These are phyloP conservation scores for Laticauda laticaudata DNA, from an alignment of 2,113 vertebrate genomes.

Conservation along the genomic window DNA sequence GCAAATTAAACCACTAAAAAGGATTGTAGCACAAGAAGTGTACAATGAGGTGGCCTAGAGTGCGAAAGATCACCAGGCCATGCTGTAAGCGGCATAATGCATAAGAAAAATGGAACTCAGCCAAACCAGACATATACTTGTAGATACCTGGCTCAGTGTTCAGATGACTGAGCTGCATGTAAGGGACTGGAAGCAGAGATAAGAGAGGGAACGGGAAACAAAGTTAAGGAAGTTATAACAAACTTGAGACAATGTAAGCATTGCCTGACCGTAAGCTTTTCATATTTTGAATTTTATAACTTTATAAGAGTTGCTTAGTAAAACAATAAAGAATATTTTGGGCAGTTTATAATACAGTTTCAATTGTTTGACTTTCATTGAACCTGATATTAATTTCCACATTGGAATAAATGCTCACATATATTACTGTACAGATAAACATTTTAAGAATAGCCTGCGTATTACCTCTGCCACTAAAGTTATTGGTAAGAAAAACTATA, in stretches of 20 bases:
- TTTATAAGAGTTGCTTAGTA: neutral
- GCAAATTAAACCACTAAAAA: slow-evolving; percentile 51
- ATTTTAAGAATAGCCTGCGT: neutral
- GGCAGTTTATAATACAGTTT: neutral
- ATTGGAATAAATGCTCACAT: neutral
- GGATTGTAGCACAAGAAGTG: neutral
- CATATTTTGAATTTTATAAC: neutral
- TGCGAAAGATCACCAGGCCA: slow-evolving; percentile 60
- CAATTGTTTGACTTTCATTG: neutral
- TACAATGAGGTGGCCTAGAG: slow-evolving; percentile 41
- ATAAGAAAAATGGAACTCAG: slow-evolving; percentile 37
- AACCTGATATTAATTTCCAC: neutral
- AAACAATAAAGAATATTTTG: neutral
- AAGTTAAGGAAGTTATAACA: slow-evolving; percentile 62
- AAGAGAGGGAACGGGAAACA: slow-evolving; percentile 75
- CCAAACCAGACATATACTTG: slow-evolving; percentile 34
- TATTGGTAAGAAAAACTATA: neutral
- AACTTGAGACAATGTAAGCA: slow-evolving; percentile 13
- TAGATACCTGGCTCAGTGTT: slow-evolving; percentile 91
- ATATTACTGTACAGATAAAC: neutral
- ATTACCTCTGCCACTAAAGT: neutral
- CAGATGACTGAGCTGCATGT: slow-evolving; percentile 88
- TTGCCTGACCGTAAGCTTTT: neutral
- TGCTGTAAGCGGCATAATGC: slow-evolving; percentile 64
- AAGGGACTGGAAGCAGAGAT: slow-evolving; percentile 83